Evolutionary conservation across 2,113 vertebrate genomes (phyloP).

Genomic region (Steatornis caripensis): DNA sequence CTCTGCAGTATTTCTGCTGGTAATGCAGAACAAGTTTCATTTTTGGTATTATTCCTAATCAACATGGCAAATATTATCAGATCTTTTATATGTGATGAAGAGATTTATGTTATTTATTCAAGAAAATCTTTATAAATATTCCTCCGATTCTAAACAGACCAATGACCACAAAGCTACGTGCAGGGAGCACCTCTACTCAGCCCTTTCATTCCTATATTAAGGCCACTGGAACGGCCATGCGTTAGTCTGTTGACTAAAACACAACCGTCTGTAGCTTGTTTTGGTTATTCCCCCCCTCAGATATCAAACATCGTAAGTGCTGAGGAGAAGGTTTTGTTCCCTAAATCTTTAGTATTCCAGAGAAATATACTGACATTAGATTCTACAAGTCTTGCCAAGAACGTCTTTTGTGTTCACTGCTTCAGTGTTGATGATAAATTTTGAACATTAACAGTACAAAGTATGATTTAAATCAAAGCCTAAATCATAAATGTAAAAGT

Average conservation of each 20-base stretch:
- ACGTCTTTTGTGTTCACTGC: conserved; percentile 11
- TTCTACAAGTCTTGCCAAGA: neutral
- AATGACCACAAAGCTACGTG: accelerated
- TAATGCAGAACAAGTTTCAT: neutral
- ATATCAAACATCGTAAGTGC: neutral
- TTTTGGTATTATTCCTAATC: neutral
- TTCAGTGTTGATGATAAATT: conserved; percentile 27
- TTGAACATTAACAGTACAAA: conserved; percentile 17
- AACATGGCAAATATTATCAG: neutral
- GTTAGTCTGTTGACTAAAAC: neutral
- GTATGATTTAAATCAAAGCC: conserved; percentile 31
- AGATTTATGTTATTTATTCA: neutral
- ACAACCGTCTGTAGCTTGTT: neutral
- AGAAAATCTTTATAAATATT: neutral
- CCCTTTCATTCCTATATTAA: neutral
- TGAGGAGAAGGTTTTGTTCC: neutral
- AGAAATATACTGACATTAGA: conserved; percentile 3
- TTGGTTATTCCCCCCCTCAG: neutral
- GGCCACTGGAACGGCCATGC: neutral
- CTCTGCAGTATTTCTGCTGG: neutral
- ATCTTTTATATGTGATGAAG: neutral
- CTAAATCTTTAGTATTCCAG: neutral
- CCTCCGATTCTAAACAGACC: neutral
- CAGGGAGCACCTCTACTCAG: neutral
- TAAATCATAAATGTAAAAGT: conserved; percentile 8